Base-by-base conservation (phyloP, 37 sponge, comb jelly and placozoan genomes). In the Eunapius fragilis region DNA sequence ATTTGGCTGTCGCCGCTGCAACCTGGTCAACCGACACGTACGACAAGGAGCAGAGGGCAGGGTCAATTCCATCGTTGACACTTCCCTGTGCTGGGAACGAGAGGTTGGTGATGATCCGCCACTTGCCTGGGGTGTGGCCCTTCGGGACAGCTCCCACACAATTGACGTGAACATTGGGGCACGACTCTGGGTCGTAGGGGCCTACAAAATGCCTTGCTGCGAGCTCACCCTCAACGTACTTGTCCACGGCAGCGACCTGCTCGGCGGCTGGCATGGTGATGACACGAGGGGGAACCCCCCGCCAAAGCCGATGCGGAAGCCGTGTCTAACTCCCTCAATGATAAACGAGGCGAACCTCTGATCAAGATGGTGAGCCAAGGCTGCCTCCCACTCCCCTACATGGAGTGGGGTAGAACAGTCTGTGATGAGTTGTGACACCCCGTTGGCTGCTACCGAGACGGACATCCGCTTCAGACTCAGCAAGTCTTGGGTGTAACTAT, bases 111-210 rank as follows among this genome's bases (percentile, higher is more conserved):
- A 77, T 77, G 26, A 85, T n/a, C 48, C 86, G 78, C 58, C 80
- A 81, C 81, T 67, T 45, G 13, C 86, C 86, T 2, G 86, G 80
- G n/a, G 27, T 28, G 76, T 36, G 49, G 34, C 69, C 38, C 79
- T 85, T 85, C 25, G 86, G 86, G 67, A 85, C 35, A 2, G 37
- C 86, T 22, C 86, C 86, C 23, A 85, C 13, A 10, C 82, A 77
- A 80, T 80, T 83, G 23, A 80, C 25, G 37, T 83, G 84, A 25
- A 72, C 58, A 58, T 58, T 58, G 58, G 58, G 58, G 22, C 58
- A 58, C 58, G 58, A 58, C 58, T 12, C 58, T 58, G 58, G 58
- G 58, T 58, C 58, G 58, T 58, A 58, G 58, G 58, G 58, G 58
- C 58, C 58, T 10, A 58, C 58, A 17, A 58, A 58, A 19, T 19